Evolutionary conservation across 2,888 invertebrate species (phyloP).

Genomic region (Caenorhabditis wallacei): DNA sequence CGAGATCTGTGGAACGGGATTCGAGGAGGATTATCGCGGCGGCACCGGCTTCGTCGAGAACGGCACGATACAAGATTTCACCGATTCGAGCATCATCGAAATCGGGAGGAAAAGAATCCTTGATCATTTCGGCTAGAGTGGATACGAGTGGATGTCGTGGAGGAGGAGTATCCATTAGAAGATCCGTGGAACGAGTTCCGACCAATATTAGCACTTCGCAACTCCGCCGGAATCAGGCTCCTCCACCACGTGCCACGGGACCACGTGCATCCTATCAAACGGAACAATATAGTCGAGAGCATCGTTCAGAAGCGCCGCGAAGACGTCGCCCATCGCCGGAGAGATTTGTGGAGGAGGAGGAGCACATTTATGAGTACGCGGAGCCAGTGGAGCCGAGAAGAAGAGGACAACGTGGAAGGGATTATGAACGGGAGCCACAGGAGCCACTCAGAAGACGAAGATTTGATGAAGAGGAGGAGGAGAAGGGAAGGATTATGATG

Average conservation of each 20-base stretch:
- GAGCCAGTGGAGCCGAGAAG: not conserved
- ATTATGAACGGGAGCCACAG: not conserved
- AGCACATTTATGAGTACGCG: not conserved
- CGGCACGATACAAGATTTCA: not conserved
- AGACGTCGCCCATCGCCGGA: not conserved
- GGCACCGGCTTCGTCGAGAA: not conserved
- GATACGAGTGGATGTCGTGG: constrained; percentile 47
- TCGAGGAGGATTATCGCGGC: constrained; percentile 32
- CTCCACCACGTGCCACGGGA: not conserved
- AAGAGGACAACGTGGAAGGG: not conserved
- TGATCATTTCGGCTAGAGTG: constrained; percentile 54
- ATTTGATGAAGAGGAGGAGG: not conserved
- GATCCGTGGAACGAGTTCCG: constrained; percentile 57
- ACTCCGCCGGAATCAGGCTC: constrained; percentile 35
- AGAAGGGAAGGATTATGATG: constrained; percentile 88
- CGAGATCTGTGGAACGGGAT: constrained; percentile 8
- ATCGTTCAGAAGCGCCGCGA: not conserved
- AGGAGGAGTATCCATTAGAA: constrained; percentile 13
- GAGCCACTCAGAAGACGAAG: not conserved
- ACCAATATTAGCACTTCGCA: constrained; percentile 57
- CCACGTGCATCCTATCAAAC: constrained; percentile 38
- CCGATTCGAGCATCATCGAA: constrained; percentile 3
- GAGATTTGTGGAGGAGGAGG: not conserved
- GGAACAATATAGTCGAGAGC: constrained; percentile 20
- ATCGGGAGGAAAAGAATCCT: constrained; percentile 20